A percentile compares a stretch with the other conserved stretches of the same genome.
These are phyloP conservation scores for Andrena chrysosceles DNA, from an alignment of 2,888 invertebrate genomes.

Conservation along the genomic window DNA sequence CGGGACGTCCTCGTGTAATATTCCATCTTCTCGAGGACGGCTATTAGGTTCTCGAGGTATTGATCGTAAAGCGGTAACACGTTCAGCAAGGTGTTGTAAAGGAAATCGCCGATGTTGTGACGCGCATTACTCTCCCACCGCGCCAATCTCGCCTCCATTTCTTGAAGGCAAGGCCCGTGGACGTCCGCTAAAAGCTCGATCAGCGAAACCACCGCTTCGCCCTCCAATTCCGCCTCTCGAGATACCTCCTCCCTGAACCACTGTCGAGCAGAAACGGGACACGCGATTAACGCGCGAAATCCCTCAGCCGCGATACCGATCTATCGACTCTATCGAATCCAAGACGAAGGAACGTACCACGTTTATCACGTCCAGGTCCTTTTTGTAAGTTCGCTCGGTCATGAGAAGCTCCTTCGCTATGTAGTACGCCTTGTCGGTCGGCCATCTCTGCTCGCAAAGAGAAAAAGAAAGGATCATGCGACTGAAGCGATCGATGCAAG, in stretches of 20 bases:
- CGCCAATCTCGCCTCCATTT: constrained; percentile 91
- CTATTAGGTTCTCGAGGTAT: constrained; percentile 90
- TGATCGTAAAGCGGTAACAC: constrained; percentile 89
- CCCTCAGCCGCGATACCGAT: not conserved
- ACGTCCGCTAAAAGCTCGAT: constrained; percentile 92
- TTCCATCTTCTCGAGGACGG: constrained; percentile 93
- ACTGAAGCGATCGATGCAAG: not conserved
- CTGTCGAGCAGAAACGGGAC: constrained; percentile 83
- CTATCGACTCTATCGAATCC: no score
- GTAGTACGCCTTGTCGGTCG: constrained; percentile 91
- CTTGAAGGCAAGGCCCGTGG: constrained; percentile 92
- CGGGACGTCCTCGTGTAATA: constrained; percentile 90
- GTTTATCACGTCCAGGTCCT: constrained; percentile 96
- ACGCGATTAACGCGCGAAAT: not conserved
- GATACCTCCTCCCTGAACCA: constrained; percentile 91
- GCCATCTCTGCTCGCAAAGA: constrained; percentile 86
- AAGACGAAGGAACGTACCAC: constrained; percentile 86
- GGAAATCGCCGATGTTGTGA: constrained; percentile 91
- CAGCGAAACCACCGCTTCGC: constrained; percentile 87
- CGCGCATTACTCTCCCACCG: constrained; percentile 89
- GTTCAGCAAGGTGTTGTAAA: constrained; percentile 89
- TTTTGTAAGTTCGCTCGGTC: constrained; percentile 98
- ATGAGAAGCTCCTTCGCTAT: constrained; percentile 97
- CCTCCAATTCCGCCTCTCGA: constrained; percentile 88
- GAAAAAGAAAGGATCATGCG: not conserved